Conservation (phyloP, 2,888 invertebrate genomes). For the Teleogryllus oceanicus region DNA sequence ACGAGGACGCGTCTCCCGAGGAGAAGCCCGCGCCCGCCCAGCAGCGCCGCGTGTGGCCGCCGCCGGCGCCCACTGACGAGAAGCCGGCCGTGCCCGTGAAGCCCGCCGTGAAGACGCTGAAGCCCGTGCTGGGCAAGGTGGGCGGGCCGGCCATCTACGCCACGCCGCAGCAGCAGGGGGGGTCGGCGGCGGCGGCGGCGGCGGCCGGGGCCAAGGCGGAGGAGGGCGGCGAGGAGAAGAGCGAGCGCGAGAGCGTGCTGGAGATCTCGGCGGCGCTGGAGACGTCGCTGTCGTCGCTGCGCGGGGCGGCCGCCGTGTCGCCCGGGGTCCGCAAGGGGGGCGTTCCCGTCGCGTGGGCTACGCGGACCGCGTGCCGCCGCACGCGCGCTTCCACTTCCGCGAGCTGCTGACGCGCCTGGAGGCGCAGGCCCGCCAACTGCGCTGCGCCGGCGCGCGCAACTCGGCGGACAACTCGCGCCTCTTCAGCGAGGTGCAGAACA, state of each 20-base stretch:
- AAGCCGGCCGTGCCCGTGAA: constrained; percentile 70
- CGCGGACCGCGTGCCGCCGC: constrained; percentile 79
- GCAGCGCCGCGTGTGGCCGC: constrained; percentile 55
- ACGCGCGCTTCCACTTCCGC: constrained; percentile 83
- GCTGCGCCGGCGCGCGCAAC: constrained; percentile 67
- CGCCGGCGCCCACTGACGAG: constrained; percentile 48
- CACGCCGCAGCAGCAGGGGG: constrained; percentile 57
- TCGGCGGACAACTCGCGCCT: constrained; percentile 64
- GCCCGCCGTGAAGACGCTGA: constrained; percentile 61
- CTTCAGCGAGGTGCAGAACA: constrained; percentile 68
- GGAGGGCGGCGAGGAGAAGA: constrained; percentile 33
- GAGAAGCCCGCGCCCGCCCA: constrained; percentile 35
- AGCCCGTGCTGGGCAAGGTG: constrained; percentile 48
- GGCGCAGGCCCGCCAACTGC: constrained; percentile 62
- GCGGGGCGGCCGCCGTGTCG: constrained; percentile 50
- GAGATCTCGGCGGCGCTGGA: constrained; percentile 65
- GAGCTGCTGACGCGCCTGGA: constrained; percentile 69
- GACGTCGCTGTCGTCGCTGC: constrained; percentile 59
- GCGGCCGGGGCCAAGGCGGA: constrained; percentile 38
- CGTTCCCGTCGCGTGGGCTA: constrained; percentile 77
- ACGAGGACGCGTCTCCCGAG: constrained; percentile 39
- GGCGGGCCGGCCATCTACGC: constrained; percentile 67
- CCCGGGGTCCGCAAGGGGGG: constrained; percentile 71
- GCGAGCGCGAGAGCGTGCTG: constrained; percentile 53
- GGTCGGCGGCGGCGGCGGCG: constrained; percentile 49